These are phyloP conservation scores for Charaxes varanes DNA, from an alignment of 1,140 invertebrate species.

Conservation along the genomic window DNA sequence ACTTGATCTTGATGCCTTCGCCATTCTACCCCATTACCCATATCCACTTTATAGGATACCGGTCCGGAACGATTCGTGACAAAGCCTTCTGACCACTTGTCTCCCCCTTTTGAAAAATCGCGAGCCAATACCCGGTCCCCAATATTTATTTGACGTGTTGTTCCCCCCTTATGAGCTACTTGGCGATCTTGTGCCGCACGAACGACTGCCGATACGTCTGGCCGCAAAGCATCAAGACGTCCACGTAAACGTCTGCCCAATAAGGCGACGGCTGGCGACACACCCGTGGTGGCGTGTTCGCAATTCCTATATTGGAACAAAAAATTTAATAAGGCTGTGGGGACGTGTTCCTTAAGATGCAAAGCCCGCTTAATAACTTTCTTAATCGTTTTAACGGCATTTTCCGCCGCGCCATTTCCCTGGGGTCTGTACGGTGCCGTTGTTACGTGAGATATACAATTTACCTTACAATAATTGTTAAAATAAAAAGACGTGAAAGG, in stretches of 20 bases:
- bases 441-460: conserved; percentile 35
- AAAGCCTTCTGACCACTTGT: conserved; percentile 22
- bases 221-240: conserved; percentile 25
- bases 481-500: conserved; percentile 34
- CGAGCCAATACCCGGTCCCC: conserved; percentile 21
- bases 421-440: conserved; percentile 41
- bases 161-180: conserved; percentile 1
- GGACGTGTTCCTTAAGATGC: conserved; percentile 15
- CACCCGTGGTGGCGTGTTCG: conserved; percentile 26
- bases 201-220: too few relatives aligned
- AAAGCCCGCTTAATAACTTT: conserved; percentile 34
- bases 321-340: conserved; percentile 17
- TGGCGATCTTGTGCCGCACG: conserved; percentile 13
- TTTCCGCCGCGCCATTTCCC: conserved; percentile 51
- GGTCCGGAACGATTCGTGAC: conserved; percentile 23
- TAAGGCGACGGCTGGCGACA: conserved; percentile 25
- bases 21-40: conserved; percentile 16
- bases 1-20: conserved; percentile 27
- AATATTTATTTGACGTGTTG: conserved; percentile 1
- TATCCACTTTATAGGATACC: conserved; percentile 26
- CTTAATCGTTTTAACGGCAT: conserved; percentile 54
- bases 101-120: conserved; percentile 12
- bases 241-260: conserved; percentile 20
- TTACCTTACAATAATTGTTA: conserved; percentile 30
- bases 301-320: conserved; percentile 31